Base-by-base conservation (phyloP, 2,888 invertebrate species). In the Aricia artaxerxes region DNA sequence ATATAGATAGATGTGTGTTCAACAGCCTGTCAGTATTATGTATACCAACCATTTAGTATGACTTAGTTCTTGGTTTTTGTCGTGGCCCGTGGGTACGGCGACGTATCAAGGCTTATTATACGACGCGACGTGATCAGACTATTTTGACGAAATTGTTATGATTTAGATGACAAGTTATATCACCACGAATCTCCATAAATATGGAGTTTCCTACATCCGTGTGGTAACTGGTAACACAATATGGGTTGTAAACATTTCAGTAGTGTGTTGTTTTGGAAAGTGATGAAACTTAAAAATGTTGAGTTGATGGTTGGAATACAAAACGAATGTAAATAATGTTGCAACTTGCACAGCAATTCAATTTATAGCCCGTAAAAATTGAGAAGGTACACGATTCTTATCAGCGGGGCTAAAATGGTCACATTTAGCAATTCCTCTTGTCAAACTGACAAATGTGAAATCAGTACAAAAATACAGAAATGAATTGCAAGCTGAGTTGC, bases 41-140 rank as follows among this genome's bases (percentile, higher is more conserved):
- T 16, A 0, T 40, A 40, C 40, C 40, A 11, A 9, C 57, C 4
- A 16, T 16, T 57, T 24, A 24, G 24, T 24, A 24, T 24, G 24
- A 53, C 53, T 4, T 1, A 11, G 24, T 31, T 64, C 9, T 31
- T 64, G 31, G 64, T 31, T 69, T 4, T 69, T 69, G 35, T 6
- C 5, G 69, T 38, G 69, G 64, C 31, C 13, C 5, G 69, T 38
- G 69, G 64, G 64, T 64, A 64, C 64, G 3, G 13, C 69, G 69
- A 35, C 87, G 83, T 87, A 88, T 87, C 90, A 91, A 90, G 91
- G 91, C 85, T 24, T 24, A 24, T 24, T 87, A 87, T 83, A 86
- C 83, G 69, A 79, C 79, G 57, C 83, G 84, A 87, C 89, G 89
- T 89, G 88, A 88, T 86, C 86, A 83, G 86, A 88, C 86, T 88